Evolutionary conservation across 2,888 invertebrate genomes (phyloP), one percentile per base, ranked within the genome.

Genomic region (Coleophora flavipennella): DNA sequence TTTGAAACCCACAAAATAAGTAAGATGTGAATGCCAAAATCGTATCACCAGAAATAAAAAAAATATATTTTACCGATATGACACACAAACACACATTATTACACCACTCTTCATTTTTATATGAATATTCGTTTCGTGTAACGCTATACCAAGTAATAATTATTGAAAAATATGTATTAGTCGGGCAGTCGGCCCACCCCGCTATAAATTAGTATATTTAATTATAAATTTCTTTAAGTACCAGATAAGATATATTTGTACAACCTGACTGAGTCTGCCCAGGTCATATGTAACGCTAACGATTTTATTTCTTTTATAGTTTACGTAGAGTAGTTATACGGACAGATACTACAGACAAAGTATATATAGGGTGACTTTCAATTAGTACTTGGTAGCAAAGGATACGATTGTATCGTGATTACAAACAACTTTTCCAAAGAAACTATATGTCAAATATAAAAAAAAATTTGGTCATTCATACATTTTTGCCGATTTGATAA

Each of bases 191-290:
- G 45, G 42, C 51, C 51, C 57, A 55, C 55, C 59, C 50, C 50
- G 38, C 52, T 59, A 79, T 83, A 81, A 81, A 83, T 83, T 79
- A 74, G 68, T 63, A 60, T 62, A 78, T 75, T 81, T 84, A 81
- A 83, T 83, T 81, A 79, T 76, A 67, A 80, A 81, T 81, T 76
- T 76, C 70, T 72, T 69, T 69, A 70, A 74, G 70, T 77, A 74
- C 67, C 61, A 75, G 66, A 61, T 63, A 67, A 78, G 72, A 78
- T 79, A 78, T 77, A 79, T 78, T 74, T 78, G 73, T 66, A 69
- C 75, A 76, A 76, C 76, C 75, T 76, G 77, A 63, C 66, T 57
- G 59, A 53, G 55, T 54, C 71, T 69, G 72, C 69, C 67, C 69
- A 65, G 71, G 67, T 73, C 78, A 72, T 76, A 70, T 77, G 80